These are phyloP conservation scores for Aphelocoma californica DNA, from an alignment of 2,797 vertebrate genomes.

Conservation along the genomic window DNA sequence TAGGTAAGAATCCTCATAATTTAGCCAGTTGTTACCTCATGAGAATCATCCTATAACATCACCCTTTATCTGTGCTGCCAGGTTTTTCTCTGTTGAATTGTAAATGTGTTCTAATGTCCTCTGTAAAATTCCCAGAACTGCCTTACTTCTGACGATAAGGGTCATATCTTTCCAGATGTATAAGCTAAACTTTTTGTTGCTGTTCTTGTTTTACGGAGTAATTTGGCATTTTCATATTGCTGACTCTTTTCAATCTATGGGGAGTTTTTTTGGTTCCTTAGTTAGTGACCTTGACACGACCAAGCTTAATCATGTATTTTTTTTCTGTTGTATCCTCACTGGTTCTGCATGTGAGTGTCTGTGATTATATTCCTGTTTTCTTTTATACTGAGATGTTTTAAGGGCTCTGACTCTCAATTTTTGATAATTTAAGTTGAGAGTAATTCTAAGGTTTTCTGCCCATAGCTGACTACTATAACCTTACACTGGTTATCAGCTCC, in stretches of 20 bases:
- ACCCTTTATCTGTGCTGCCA: constrained; percentile 3
- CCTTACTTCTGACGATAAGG: not conserved
- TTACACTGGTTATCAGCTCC: not conserved
- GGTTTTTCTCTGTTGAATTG: not conserved
- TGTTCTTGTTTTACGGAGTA: not conserved
- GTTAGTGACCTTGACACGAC: not conserved
- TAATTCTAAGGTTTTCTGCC: not conserved
- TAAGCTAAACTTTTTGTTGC: not conserved
- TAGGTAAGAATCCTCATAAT: not conserved
- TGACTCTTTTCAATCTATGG: not conserved
- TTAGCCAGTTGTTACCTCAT: not conserved
- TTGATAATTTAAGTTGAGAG: not conserved
- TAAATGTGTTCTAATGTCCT: not conserved
- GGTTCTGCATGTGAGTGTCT: not conserved
- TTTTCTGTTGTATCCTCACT: not conserved
- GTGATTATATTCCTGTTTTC: not conserved
- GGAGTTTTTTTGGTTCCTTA: not conserved
- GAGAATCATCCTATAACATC: not conserved
- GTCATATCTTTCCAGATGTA: not conserved
- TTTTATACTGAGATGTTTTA: not conserved
- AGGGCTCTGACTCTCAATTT: not conserved
- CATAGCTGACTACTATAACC: not conserved
- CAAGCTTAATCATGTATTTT: not conserved
- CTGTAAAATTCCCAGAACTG: not conserved
- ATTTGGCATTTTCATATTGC: not conserved